Percentiles rank a stretch among this genome's conserved stretches.
These are phyloP conservation scores for Zele albiditarsus DNA, from an alignment of 2,888 invertebrate genomes.

Conservation along the genomic window DNA sequence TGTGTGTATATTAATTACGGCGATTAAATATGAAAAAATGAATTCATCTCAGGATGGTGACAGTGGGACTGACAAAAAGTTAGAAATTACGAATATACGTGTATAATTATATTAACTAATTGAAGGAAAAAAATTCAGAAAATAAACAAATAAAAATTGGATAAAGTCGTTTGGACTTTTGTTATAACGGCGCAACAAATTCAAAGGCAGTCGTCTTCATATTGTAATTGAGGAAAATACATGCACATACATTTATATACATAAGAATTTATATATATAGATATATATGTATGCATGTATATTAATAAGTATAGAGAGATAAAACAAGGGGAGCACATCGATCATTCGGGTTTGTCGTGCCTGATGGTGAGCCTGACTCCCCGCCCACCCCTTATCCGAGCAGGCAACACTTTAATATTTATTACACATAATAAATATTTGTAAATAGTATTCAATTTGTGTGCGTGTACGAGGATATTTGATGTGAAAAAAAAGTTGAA, in stretches of 20 bases:
- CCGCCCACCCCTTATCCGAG: conserved; percentile 71
- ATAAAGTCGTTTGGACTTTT: background rate
- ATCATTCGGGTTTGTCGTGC: conserved; percentile 71
- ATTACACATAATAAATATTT: conserved; percentile 48
- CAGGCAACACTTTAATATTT: conserved; percentile 71
- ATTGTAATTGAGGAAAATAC: too few relatives aligned
- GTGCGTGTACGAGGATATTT: conserved; percentile 36
- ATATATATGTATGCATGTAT: conserved; percentile 4
- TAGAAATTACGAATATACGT: conserved; percentile 7
- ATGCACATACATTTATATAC: too few relatives aligned
- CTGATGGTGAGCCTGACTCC: conserved; percentile 74
- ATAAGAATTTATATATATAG: background rate
- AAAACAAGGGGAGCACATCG: conserved; percentile 59
- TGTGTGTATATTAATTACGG: background rate
- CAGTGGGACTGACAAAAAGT: background rate
- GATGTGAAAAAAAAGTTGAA: conserved; percentile 24
- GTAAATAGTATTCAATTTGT: conserved; percentile 39
- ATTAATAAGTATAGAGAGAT: conserved; percentile 8
- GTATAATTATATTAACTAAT: background rate
- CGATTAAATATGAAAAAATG: background rate
- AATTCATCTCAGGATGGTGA: background rate
- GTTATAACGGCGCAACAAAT: background rate
- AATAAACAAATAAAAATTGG: background rate
- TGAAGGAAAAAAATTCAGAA: background rate
- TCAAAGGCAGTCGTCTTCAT: background rate